Evolutionary conservation across 2,888 invertebrate genomes (phyloP).

Genomic region (Carcina quercana): DNA sequence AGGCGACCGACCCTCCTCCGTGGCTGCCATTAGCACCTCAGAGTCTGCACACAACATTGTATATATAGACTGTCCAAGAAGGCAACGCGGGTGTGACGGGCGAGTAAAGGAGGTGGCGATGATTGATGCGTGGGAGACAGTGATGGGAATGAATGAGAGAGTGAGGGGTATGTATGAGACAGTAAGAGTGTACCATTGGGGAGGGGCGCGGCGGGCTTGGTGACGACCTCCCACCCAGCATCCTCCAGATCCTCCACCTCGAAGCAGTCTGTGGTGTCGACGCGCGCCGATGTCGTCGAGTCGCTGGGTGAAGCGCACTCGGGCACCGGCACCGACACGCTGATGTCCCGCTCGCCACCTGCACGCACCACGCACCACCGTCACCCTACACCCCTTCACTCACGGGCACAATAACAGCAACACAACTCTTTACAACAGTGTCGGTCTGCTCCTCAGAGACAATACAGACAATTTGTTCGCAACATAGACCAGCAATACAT

Average conservation of each 20-base stretch:
- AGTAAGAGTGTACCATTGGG: slow-evolving; percentile 59
- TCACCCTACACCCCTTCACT: not conserved
- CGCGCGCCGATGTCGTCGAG: slow-evolving; percentile 23
- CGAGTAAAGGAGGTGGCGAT: too few relatives aligned
- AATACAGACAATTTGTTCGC: too few relatives aligned
- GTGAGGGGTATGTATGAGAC: too few relatives aligned
- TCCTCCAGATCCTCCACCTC: slow-evolving; percentile 69
- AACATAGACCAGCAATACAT: too few relatives aligned
- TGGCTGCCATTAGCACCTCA: slow-evolving; percentile 36
- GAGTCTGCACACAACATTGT: slow-evolving; percentile 40
- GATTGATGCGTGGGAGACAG: too few relatives aligned
- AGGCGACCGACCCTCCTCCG: slow-evolving; percentile 10
- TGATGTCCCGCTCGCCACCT: slow-evolving; percentile 52
- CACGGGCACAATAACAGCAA: not conserved
- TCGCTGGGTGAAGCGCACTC: slow-evolving; percentile 20
- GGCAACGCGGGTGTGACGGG: too few relatives aligned
- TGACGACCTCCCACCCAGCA: slow-evolving; percentile 65
- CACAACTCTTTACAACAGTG: too few relatives aligned
- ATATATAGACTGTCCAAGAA: too few relatives aligned
- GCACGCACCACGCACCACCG: slow-evolving; percentile 5
- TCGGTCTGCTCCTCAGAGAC: too few relatives aligned
- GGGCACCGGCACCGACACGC: slow-evolving; percentile 26
- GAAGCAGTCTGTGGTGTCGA: slow-evolving; percentile 69
- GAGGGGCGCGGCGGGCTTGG: slow-evolving; percentile 53
- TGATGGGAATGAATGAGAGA: too few relatives aligned